phyloP scores from a whole-genome alignment of 1,140 invertebrate genomes.

The Pogonomyrmex barbatus region DNA sequence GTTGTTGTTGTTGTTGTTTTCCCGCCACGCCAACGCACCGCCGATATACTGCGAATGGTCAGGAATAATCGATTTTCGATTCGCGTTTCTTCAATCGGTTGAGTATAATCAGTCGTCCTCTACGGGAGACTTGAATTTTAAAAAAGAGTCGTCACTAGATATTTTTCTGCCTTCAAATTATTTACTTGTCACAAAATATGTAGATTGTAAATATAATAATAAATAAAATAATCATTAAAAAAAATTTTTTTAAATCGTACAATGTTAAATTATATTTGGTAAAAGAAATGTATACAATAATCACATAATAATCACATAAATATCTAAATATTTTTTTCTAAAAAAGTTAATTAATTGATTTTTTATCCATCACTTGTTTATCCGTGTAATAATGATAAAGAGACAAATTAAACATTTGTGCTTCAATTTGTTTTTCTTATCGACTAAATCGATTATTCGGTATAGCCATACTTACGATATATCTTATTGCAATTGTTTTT shows the following conservation, averaged over 20 bases:
- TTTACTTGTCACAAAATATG: not conserved
- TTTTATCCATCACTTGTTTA: not conserved
- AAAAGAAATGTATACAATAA: not conserved
- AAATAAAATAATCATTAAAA: not conserved
- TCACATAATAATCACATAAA: not conserved
- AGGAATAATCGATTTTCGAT: slow-evolving; percentile 23
- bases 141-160: not conserved
- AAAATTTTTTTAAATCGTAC: not conserved
- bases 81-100: not conserved
- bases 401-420: not conserved
- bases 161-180: not conserved
- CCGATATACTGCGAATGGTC: not conserved
- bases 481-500: slow-evolving; percentile 1
- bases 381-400: not conserved
- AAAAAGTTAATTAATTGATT: not conserved
- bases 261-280: not conserved
- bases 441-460: slow-evolving; percentile 22
- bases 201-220: not conserved
- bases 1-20: not conserved
- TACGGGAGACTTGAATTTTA: not conserved
- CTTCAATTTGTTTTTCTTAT: not conserved
- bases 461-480: slow-evolving; percentile 22
- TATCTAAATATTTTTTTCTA: slow-evolving; percentile 2
- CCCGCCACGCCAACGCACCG: not conserved
- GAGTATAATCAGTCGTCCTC: not conserved